These are phyloP conservation scores for Hydrolagus affinis DNA, from an alignment of 2,113 vertebrate species.

Conservation along the genomic window DNA sequence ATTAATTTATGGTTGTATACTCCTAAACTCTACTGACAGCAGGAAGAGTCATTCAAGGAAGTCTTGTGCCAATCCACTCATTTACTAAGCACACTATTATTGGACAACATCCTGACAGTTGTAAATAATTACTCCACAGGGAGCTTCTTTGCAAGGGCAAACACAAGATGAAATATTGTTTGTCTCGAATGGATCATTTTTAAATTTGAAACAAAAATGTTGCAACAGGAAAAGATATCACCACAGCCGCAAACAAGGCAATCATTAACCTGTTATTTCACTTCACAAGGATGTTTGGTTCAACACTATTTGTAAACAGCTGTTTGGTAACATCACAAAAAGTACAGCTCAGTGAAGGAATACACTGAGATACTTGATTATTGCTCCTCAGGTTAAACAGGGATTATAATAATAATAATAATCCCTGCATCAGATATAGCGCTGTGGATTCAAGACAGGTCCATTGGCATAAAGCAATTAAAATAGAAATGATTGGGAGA, in stretches of 20 bases:
- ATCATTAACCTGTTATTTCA: not conserved
- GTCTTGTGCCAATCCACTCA: constrained; percentile 43
- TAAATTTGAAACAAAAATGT: constrained; percentile 5
- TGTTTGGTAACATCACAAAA: not conserved
- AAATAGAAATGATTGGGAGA: too few species aligned
- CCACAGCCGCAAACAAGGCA: not conserved
- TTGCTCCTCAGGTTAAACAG: too few species aligned
- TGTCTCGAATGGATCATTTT: constrained; percentile 9
- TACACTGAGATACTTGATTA: not conserved
- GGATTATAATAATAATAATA: too few species aligned
- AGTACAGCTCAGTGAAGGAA: not conserved
- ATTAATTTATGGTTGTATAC: not conserved
- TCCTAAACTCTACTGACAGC: constrained; percentile 38
- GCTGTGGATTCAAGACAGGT: too few species aligned
- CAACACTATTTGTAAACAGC: not conserved
- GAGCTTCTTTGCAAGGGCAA: constrained; percentile 37
- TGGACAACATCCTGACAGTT: constrained; percentile 48
- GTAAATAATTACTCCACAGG: constrained; percentile 37
- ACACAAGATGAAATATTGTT: constrained; percentile 4
- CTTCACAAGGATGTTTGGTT: not conserved
- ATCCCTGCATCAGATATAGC: too few species aligned
- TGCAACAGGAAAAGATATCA: not conserved
- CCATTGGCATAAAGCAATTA: not conserved
- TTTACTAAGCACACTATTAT: constrained; percentile 46
- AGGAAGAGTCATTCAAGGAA: constrained; percentile 50